Percentiles rank a stretch among this genome's conserved stretches.
Evolutionary conservation across 2,888 invertebrate genomes (phyloP).

Genomic region (Himalopsyche tibetana): DNA sequence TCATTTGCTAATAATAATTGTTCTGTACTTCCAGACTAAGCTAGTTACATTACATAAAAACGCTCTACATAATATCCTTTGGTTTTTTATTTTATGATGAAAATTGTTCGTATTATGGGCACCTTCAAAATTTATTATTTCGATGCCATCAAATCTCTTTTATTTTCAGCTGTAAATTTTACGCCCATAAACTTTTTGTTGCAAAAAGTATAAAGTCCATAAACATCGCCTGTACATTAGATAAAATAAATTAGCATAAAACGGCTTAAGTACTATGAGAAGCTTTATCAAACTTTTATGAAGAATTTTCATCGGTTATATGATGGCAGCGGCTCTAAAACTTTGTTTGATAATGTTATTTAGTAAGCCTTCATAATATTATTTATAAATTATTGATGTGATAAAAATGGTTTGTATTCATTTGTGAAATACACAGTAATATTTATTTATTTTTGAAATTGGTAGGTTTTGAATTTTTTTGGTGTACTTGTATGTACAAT

Average conservation of each 20-base stretch:
- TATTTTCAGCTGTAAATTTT: constrained; percentile 50
- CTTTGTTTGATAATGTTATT: neutral
- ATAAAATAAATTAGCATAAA: constrained; percentile 56
- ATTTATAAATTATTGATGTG: too few relatives aligned
- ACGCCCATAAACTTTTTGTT: constrained; percentile 49
- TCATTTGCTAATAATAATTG: too few relatives aligned
- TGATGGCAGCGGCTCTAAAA: neutral
- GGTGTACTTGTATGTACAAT: too few relatives aligned
- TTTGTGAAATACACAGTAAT: too few relatives aligned
- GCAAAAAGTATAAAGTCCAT: constrained; percentile 51
- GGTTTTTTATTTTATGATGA: too few relatives aligned
- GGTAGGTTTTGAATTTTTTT: too few relatives aligned
- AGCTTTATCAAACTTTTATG: constrained; percentile 43
- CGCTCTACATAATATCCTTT: too few relatives aligned
- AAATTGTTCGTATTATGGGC: neutral
- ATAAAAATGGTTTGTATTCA: too few relatives aligned
- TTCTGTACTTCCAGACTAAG: too few relatives aligned
- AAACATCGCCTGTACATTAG: constrained; percentile 48
- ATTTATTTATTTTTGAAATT: too few relatives aligned
- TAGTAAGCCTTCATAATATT: too few relatives aligned
- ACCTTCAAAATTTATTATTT: constrained; percentile 42
- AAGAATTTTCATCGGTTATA: constrained; percentile 27
- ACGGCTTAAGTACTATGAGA: constrained; percentile 40
- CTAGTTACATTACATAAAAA: too few relatives aligned
- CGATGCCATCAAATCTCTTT: constrained; percentile 42